Conservation (phyloP, 2,797 vertebrate genomes). For the Pangasius djambal region DNA sequence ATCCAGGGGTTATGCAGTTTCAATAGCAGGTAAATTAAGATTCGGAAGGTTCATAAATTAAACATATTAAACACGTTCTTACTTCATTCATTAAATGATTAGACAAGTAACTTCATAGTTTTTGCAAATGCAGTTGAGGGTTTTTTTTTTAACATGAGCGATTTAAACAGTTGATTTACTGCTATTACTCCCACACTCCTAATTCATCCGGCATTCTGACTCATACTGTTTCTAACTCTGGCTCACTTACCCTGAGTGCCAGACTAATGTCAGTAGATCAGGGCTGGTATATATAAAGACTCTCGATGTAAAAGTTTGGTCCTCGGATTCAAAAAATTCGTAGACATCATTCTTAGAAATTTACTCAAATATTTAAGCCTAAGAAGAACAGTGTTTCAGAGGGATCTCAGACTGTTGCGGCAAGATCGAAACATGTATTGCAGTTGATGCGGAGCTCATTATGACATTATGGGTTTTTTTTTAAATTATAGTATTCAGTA, state of each 20-base stretch:
- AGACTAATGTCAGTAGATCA: conserved; percentile 18
- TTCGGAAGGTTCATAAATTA: neutral
- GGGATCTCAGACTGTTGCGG: neutral
- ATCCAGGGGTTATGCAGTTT: neutral
- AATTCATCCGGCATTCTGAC: neutral
- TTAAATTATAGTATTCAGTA: neutral
- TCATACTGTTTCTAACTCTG: conserved; percentile 31
- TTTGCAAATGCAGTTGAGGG: neutral
- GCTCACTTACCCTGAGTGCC: conserved; percentile 6
- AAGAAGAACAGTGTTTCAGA: neutral
- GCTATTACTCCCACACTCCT: conserved; percentile 12
- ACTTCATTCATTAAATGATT: conserved; percentile 8
- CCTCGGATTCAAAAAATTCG: neutral
- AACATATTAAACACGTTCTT: conserved; percentile 2
- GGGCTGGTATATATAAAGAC: neutral
- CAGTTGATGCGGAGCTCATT: neutral
- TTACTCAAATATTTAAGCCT: neutral
- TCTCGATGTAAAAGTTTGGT: neutral
- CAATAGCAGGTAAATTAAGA: neutral
- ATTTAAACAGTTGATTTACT: conserved; percentile 1
- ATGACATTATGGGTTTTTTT: neutral
- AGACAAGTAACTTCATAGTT: neutral
- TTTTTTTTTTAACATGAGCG: neutral
- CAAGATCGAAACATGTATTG: neutral
- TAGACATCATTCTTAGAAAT: neutral